phyloP scores from a whole-genome alignment of 2,888 invertebrate genomes.

The Drosophila meridionalis region DNA sequence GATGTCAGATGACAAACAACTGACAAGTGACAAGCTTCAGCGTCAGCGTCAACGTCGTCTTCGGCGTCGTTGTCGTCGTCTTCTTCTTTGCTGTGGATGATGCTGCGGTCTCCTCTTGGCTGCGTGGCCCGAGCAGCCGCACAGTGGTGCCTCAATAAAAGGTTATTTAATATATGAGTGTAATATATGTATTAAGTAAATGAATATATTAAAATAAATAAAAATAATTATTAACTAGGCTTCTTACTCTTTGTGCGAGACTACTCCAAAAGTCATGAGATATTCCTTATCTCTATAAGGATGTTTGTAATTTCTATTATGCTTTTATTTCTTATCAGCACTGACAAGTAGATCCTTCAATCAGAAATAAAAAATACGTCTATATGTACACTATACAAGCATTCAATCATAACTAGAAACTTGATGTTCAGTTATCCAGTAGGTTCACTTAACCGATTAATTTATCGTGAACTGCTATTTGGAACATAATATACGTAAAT shows the following conservation, averaged over 20 bases:
- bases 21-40: constrained; percentile 83
- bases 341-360: no score
- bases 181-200: not conserved
- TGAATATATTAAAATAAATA: not conserved
- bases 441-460: no score
- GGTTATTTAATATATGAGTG: not conserved
- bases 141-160: constrained; percentile 49
- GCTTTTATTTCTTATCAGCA: no score
- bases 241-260: no score
- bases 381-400: no score
- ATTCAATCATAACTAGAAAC: no score
- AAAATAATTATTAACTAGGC: not conserved
- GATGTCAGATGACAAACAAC: constrained; percentile 84
- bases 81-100: constrained; percentile 47
- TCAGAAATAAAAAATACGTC: no score
- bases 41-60: constrained; percentile 55
- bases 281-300: no score
- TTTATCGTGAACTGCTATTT: not conserved
- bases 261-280: no score
- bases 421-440: no score
- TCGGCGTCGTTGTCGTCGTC: constrained; percentile 42
- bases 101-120: constrained; percentile 27
- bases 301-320: no score
- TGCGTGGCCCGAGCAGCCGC: constrained; percentile 32
- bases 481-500: not conserved